Evolutionary conservation across 2,113 vertebrate species (phyloP), one percentile per base, ranked within the genome.

Genomic region (Telmatochromis sp.): DNA sequence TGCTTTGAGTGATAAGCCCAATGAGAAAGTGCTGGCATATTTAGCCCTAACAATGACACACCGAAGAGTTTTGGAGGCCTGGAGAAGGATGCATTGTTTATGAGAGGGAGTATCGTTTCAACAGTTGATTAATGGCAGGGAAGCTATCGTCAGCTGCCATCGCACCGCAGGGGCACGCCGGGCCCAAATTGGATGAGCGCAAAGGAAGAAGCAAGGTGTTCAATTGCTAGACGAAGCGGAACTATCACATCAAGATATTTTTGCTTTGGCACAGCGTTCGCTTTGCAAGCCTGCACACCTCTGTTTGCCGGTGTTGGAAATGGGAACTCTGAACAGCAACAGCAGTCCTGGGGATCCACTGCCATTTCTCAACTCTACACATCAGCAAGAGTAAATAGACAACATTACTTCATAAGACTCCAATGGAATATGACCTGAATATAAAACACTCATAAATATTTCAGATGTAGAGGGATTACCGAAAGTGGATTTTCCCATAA

Each of bases 1-100:
- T 90, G 91, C 92, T 94, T 75, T 90, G 79, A 91, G 86, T 92
- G 90, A 94, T 95, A 93, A 96, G 84, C 75, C 45, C 83, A 58
- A 42, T 70, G 89, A 81, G 89, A 89, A 91, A 90, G 68, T 83
- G 88, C 81, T 55, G 82, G 89, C 83, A 84, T 86, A 89, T 92
- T 90, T 90, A 90, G 86, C 79, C 54, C 65, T 51, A 82, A 94
- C 92, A 92, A 90, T 63, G 78, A 80, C 89, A 73, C 82, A 42
- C 21, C 2, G 54, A 82, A 58, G 65, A 82, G 40, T 85, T 92
- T 94, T 70, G 53, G 51, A 89, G 78, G 85, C 78, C 75, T 26
- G 4, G n/a, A 89, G 42, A 90, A 86, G 88, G 88, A 93, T 89
- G 90, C 53, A 86, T 87, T 89, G 88, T 94, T 91, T 91, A 92